Base-by-base conservation (phyloP, 2,113 vertebrate species). In the Crypturellus undulatus region DNA sequence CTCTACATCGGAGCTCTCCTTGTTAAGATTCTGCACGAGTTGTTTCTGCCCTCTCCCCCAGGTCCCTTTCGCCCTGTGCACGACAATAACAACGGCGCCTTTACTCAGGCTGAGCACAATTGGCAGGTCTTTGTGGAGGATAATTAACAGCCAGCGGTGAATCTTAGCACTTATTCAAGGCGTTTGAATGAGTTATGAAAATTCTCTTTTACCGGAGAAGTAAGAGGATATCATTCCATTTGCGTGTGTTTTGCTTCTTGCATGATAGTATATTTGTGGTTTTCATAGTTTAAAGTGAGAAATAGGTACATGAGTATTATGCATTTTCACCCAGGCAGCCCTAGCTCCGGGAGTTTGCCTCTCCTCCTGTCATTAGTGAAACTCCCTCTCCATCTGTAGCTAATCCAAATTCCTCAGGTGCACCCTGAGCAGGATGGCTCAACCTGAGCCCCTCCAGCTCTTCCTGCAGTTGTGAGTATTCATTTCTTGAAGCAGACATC, bases 121-220 rank as follows among this genome's bases (percentile, higher is more conserved):
- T 96, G 81, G 92, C 93, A 95, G 92, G 92, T 93, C 82, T 97
- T 96, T 96, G 79, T 90, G 92, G 67, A 86, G 80, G 81, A 92
- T 96, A 96, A 97, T 97, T 97, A 96, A 96, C 84, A 96, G 91
- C 90, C 92, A 90, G 93, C 70, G 94, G 82, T 92, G 87, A 96
- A 94, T 93, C 87, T 96, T 90, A 81, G 85, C 40, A 3, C 95
- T 96, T 93, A 92, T 96, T 96, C 94, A 97, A 84, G 72, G 93
- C 56, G 36, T 95, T 91, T 80, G 92, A 96, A 97, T 70, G 56
- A 96, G 85, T 95, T 96, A 95, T 71, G 69, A 96, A 97, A 96
- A 96, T 94, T 87, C 85, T 70, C 80, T 96, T 92, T 96, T 94
- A 30, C 91, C 79, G 91, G 78, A 82, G 87, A 97, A 93, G 95